Evolutionary conservation across 92 coral and sea anemone species (phyloP).

Genomic region (Metridium senile): DNA sequence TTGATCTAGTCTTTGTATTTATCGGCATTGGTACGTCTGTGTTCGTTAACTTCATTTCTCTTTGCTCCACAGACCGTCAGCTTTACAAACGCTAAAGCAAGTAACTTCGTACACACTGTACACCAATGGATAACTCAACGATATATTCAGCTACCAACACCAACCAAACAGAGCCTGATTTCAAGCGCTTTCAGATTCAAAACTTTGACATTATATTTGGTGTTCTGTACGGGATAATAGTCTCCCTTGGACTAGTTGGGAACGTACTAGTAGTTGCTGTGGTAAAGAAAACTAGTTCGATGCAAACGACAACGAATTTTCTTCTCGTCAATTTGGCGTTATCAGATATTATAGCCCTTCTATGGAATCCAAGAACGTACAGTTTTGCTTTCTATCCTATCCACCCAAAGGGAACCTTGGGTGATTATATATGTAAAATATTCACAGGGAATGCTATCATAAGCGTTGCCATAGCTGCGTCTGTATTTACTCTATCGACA

Average conservation of each 20-base stretch:
- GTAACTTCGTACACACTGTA: too few species aligned
- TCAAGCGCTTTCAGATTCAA: conserved; percentile 44
- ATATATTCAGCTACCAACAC: background rate
- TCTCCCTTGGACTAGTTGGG: conserved; percentile 51
- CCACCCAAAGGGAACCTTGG: conserved; percentile 62
- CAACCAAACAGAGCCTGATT: conserved; percentile 22
- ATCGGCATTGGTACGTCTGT: too few species aligned
- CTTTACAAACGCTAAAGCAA: too few species aligned
- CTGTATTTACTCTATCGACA: conserved; percentile 57
- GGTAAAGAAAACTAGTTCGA: conserved; percentile 50
- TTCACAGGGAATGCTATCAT: conserved; percentile 78
- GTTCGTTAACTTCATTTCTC: too few species aligned
- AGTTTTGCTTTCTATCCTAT: conserved; percentile 56
- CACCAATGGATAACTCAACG: background rate
- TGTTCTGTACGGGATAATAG: conserved; percentile 36
- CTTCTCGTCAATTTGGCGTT: conserved; percentile 67
- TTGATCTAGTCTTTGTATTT: too few species aligned
- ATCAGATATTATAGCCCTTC: conserved; percentile 52
- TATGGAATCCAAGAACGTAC: conserved; percentile 73
- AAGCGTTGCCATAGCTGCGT: conserved; percentile 65
- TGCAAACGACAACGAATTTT: conserved; percentile 69
- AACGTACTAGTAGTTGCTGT: conserved; percentile 57
- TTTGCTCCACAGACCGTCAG: too few species aligned
- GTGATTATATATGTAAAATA: conserved; percentile 66
- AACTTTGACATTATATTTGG: conserved; percentile 49